Conservation (phyloP, 2,113 vertebrate genomes). For the Catharus bicknelli region DNA sequence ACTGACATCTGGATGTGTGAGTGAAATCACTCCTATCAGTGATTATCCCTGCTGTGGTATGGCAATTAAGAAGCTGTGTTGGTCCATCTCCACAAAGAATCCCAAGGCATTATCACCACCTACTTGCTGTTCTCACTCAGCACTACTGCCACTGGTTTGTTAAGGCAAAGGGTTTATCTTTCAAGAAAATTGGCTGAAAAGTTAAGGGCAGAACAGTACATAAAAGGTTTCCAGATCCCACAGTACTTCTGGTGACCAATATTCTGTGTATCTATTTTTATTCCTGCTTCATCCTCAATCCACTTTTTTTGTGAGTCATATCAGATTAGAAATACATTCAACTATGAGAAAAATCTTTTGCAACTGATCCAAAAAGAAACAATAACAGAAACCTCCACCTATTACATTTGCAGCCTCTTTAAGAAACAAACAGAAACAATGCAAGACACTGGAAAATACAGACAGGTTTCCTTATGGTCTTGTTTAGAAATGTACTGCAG, state of each 20-base stretch:
- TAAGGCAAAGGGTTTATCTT: neutral
- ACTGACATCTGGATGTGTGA: neutral
- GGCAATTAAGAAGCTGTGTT: neutral
- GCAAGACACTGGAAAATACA: neutral
- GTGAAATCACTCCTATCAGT: neutral
- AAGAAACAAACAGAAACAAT: constrained; percentile 22
- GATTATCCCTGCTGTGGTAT: neutral
- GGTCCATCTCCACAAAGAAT: neutral
- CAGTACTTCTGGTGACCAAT: neutral
- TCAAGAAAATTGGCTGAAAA: neutral
- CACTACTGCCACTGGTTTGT: neutral
- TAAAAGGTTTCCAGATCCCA: neutral
- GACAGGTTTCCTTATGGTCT: neutral
- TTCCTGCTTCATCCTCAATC: neutral
- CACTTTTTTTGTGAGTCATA: constrained; percentile 7
- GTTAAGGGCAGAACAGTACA: neutral
- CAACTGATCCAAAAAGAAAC: constrained; percentile 42
- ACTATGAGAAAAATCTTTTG: constrained; percentile 33
- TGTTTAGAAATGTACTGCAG: neutral
- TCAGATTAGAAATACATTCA: constrained; percentile 24
- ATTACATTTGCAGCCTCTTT: neutral
- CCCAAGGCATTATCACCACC: neutral
- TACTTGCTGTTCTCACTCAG: neutral
- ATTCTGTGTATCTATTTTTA: constrained; percentile 20
- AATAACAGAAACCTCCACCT: neutral